Conservation (phyloP, 2,113 vertebrate species). For the Noctilio leporinus region DNA sequence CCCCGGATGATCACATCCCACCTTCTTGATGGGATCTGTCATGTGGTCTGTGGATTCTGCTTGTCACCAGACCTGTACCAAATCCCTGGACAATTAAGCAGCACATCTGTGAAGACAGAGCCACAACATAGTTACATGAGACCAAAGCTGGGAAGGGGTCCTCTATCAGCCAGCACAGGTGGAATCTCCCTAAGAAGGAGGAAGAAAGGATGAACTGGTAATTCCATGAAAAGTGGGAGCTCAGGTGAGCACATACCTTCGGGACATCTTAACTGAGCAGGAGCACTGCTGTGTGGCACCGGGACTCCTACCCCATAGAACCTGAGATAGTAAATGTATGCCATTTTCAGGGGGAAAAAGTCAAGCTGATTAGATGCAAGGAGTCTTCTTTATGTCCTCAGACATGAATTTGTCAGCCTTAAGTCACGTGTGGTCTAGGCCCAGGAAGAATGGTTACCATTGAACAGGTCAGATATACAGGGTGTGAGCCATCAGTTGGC, state of each 20-base stretch:
- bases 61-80: not conserved
- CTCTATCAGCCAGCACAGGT: not conserved
- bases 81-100: not conserved
- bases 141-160: not conserved
- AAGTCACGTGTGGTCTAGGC: not conserved
- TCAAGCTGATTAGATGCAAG: not conserved
- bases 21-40: not conserved
- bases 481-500: too few species aligned
- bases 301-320: not conserved
- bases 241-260: not conserved
- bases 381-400: not conserved
- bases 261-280: not conserved
- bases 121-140: not conserved
- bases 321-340: too few species aligned
- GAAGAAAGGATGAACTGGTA: not conserved
- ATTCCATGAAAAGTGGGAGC: not conserved
- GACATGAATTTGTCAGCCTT: not conserved
- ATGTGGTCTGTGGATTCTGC: not conserved
- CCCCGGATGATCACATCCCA: not conserved
- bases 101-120: not conserved
- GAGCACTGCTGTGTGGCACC: not conserved
- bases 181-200: not conserved
- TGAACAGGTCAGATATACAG: not conserved
- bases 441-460: not conserved
- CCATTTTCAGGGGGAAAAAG: not conserved